A percentile compares a stretch with the other conserved stretches of the same genome.
These are phyloP conservation scores for Carapus acus DNA, from an alignment of 2,797 vertebrate species.

Conservation along the genomic window DNA sequence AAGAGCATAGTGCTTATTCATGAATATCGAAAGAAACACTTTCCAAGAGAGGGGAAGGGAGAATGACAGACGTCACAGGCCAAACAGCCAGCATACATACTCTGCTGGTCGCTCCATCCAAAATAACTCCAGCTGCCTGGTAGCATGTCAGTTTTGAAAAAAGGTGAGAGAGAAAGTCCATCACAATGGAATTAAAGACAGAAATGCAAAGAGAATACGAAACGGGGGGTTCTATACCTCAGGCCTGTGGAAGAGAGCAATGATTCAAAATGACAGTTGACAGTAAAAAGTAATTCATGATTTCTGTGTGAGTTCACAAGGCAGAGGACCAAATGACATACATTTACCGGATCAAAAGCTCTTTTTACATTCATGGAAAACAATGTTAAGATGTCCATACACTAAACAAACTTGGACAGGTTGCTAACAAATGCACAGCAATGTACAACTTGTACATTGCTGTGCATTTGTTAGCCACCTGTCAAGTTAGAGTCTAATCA, in stretches of 20 bases:
- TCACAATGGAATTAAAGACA: constrained; percentile 32
- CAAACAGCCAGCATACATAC: constrained; percentile 78
- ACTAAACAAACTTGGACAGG: too few species aligned
- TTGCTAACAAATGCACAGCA: too few species aligned
- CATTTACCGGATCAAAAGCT: too few species aligned
- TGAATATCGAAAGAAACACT: constrained; percentile 8
- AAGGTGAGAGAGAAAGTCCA: constrained; percentile 43
- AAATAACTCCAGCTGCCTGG: constrained; percentile 92
- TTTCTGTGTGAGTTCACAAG: too few species aligned
- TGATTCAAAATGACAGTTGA: neutral
- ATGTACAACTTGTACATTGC: too few species aligned
- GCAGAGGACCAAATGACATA: too few species aligned
- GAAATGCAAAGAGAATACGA: neutral
- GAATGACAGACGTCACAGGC: constrained; percentile 2
- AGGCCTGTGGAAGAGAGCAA: constrained; percentile 6
- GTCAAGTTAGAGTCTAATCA: too few species aligned
- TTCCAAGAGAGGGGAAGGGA: constrained; percentile 27
- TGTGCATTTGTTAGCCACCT: too few species aligned
- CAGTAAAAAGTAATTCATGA: neutral
- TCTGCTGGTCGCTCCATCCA: constrained; percentile 91
- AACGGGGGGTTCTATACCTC: constrained; percentile 1
- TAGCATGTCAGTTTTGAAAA: constrained; percentile 68
- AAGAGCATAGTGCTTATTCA: constrained; percentile 45
- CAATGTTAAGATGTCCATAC: too few species aligned
- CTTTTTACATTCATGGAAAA: too few species aligned